Evolutionary conservation across 2,113 vertebrate species (phyloP).

Genomic region (Plecotus auritus): DNA sequence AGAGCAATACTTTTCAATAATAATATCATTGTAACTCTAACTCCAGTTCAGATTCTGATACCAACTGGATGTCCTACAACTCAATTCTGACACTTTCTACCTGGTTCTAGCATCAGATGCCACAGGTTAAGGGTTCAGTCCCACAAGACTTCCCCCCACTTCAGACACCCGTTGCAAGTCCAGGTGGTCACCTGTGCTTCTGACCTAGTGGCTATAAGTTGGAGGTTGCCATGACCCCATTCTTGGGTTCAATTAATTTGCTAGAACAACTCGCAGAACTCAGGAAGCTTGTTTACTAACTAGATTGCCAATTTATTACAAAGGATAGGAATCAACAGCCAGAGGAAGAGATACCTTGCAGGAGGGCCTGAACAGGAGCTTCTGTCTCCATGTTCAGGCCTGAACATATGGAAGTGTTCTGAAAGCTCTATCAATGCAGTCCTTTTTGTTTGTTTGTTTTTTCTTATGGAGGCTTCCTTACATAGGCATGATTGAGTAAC

Average conservation of each 20-base stretch:
- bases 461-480: background rate
- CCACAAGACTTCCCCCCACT: background rate
- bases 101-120: background rate
- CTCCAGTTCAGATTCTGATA: background rate
- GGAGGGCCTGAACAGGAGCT: background rate
- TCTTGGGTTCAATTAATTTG: background rate
- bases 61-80: background rate
- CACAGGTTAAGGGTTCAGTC: background rate
- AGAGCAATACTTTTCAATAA: constrained; percentile 57
- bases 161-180: background rate
- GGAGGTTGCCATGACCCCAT: background rate
- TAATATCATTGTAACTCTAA: background rate
- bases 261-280: background rate
- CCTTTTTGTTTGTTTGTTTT: background rate
- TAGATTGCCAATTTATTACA: background rate
- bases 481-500: background rate
- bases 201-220: background rate
- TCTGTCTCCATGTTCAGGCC: background rate
- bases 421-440: background rate
- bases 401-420: background rate
- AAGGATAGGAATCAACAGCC: background rate
- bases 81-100: background rate
- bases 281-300: background rate
- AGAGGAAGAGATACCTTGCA: background rate
- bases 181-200: background rate